These are phyloP conservation scores for Dromaius novaehollandiae DNA, from an alignment of 2,113 vertebrate genomes.

Conservation along the genomic window DNA sequence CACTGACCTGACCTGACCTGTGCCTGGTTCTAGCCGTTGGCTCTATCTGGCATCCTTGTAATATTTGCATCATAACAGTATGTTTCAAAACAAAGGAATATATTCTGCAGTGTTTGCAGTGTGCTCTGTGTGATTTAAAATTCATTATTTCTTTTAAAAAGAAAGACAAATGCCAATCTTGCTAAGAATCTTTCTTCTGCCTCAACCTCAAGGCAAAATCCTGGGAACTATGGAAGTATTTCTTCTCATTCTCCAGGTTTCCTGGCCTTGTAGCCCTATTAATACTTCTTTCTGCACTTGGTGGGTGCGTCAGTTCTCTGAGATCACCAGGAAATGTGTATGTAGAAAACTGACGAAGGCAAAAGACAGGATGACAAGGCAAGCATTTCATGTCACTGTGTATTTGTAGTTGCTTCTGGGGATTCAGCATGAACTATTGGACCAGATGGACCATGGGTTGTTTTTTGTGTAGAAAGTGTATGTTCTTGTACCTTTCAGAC, in stretches of 20 bases:
- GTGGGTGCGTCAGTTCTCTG: not conserved
- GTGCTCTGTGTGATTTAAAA: not conserved
- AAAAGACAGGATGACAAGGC: not conserved
- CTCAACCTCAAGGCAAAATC: not conserved
- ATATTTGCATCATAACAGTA: not conserved
- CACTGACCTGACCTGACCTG: fast-evolving
- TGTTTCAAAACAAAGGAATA: not conserved
- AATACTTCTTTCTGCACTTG: not conserved
- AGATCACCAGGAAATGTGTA: not conserved
- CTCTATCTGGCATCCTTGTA: not conserved
- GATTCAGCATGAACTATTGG: not conserved
- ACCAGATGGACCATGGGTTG: not conserved
- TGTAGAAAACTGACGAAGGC: not conserved
- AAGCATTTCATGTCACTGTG: not conserved
- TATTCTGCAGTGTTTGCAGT: not conserved
- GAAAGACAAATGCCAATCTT: not conserved
- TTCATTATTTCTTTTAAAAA: not conserved
- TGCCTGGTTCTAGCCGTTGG: not conserved
- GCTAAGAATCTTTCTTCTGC: not conserved
- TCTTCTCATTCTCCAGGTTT: not conserved
- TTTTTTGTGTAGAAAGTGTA: not conserved
- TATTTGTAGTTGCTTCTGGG: not conserved
- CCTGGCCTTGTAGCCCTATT: not conserved
- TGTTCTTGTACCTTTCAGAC: not conserved
- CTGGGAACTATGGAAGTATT: not conserved